These are phyloP conservation scores for Pituophis catenifer DNA, from an alignment of 2,113 vertebrate genomes.

Conservation along the genomic window DNA sequence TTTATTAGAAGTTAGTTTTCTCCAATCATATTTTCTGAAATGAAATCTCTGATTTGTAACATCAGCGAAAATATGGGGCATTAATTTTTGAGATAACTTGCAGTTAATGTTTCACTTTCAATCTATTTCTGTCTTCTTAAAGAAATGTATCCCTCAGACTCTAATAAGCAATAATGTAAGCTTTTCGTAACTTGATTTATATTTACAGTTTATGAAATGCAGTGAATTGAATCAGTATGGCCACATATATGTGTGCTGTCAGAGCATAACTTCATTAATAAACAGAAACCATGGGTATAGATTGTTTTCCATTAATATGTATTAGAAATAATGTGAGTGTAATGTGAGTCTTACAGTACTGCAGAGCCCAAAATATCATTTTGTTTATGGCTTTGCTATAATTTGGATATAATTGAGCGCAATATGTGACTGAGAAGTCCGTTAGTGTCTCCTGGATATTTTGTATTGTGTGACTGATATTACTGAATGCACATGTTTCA, in stretches of 20 bases:
- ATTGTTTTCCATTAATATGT: slow-evolving; percentile 42
- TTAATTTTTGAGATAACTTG: slow-evolving; percentile 68
- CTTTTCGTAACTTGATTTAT: slow-evolving; percentile 71
- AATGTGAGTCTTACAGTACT: slow-evolving; percentile 27
- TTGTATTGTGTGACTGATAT: slow-evolving; percentile 60
- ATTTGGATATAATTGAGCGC: slow-evolving; percentile 35
- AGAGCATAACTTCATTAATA: slow-evolving; percentile 57
- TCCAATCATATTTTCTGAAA: slow-evolving; percentile 51
- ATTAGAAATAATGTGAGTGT: slow-evolving; percentile 44
- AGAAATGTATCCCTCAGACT: slow-evolving; percentile 68
- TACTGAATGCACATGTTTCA: slow-evolving; percentile 51
- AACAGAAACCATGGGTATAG: slow-evolving; percentile 63
- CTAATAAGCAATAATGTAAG: slow-evolving; percentile 66
- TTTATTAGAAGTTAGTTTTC: slow-evolving; percentile 55
- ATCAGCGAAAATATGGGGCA: slow-evolving; percentile 52
- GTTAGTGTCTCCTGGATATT: slow-evolving; percentile 57
- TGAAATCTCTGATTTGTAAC: slow-evolving; percentile 53
- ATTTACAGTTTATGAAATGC: slow-evolving; percentile 72
- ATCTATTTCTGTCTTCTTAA: slow-evolving; percentile 71
- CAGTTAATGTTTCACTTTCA: slow-evolving; percentile 64
- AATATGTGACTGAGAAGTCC: slow-evolving; percentile 36
- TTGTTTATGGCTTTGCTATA: slow-evolving; percentile 9
- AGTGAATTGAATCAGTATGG: slow-evolving; percentile 73
- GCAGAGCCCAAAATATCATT: slow-evolving; percentile 32
- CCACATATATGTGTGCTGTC: slow-evolving; percentile 72